These are phyloP conservation scores for Lepus oiostolus DNA, from an alignment of 2,797 vertebrate species.

Conservation along the genomic window DNA sequence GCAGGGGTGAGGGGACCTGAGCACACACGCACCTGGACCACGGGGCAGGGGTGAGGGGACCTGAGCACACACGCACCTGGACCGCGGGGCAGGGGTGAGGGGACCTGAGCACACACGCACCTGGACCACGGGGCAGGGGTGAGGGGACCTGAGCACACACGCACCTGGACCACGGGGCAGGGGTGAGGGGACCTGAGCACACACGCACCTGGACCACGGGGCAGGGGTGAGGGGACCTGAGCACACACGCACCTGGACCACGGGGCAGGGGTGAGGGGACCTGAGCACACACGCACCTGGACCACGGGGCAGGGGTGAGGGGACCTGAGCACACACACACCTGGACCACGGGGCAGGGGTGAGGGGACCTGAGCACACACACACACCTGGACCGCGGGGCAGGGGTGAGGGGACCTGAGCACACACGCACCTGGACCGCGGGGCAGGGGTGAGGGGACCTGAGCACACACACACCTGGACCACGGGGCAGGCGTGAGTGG, in stretches of 20 bases:
- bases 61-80: rapidly evolving
- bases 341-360: rapidly evolving
- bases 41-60: too few species aligned
- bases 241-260: rapidly evolving
- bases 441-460: too few species aligned
- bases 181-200: too few species aligned
- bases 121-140: rapidly evolving
- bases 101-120: too few species aligned
- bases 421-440: rapidly evolving
- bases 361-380: too few species aligned
- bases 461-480: rapidly evolving
- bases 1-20: too few species aligned
- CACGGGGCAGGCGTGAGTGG: too few species aligned
- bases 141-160: too few species aligned
- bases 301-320: rapidly evolving
- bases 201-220: rapidly evolving
- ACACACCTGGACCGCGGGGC: rapidly evolving
- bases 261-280: too few species aligned
- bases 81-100: rapidly evolving
- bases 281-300: rapidly evolving
- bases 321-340: too few species aligned
- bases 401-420: too few species aligned
- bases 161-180: rapidly evolving
- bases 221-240: too few species aligned
- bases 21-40: rapidly evolving